A percentile compares a stretch with the other conserved stretches of the same genome.
These are phyloP conservation scores for Xestia rhomboidea DNA, from an alignment of 2,888 invertebrate species.

Conservation along the genomic window DNA sequence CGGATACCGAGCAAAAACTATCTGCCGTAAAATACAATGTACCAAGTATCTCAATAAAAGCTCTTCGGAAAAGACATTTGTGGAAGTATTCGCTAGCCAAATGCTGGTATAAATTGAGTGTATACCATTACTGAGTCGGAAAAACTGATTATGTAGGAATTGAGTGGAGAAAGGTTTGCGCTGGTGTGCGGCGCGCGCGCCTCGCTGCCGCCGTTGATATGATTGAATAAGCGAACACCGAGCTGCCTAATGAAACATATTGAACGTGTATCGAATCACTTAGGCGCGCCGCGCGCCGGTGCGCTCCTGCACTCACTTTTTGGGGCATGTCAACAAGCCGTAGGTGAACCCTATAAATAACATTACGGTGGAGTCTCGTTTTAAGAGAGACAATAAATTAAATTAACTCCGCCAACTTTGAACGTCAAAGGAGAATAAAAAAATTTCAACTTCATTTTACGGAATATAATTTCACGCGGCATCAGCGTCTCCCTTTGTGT, in stretches of 20 bases:
- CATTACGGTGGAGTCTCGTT: constrained; percentile 86
- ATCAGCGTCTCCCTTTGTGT: constrained; percentile 81
- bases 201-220: constrained; percentile 80
- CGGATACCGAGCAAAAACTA: constrained; percentile 33
- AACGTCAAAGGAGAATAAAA: constrained; percentile 86
- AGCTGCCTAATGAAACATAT: constrained; percentile 90
- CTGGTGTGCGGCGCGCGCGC: constrained; percentile 78
- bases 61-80: constrained; percentile 66
- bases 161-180: constrained; percentile 78
- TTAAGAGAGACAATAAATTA: constrained; percentile 89
- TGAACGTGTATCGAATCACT: constrained; percentile 90
- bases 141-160: constrained; percentile 87
- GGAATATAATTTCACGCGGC: constrained; percentile 86
- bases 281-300: constrained; percentile 82
- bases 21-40: constrained; percentile 47
- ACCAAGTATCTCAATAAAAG: constrained; percentile 61
- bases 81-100: constrained; percentile 67
- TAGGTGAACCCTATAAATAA: constrained; percentile 88
- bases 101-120: constrained; percentile 79
- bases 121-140: constrained; percentile 81
- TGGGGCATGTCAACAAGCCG: constrained; percentile 85
- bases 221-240: constrained; percentile 89
- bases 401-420: constrained; percentile 87
- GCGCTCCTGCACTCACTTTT: constrained; percentile 88
- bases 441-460: constrained; percentile 84